Percentiles rank a stretch among this genome's conserved stretches.
phyloP scores from a whole-genome alignment of 2,113 vertebrate genomes.

The Psittacula cyanocephala region DNA sequence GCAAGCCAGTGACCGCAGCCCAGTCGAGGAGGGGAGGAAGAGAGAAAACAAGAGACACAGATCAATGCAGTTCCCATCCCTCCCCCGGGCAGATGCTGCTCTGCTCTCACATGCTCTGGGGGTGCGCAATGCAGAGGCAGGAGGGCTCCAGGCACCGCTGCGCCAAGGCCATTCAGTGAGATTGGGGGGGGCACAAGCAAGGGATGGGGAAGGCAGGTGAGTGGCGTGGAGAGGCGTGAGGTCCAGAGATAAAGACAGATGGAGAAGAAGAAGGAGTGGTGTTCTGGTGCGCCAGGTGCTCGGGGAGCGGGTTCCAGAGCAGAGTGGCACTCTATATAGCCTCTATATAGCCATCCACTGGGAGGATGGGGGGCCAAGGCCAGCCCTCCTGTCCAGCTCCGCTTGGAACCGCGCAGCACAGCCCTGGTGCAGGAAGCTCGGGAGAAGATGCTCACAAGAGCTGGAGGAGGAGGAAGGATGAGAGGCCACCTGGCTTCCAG shows the following conservation, averaged over 20 bases:
- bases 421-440: slow-evolving; percentile 75
- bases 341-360: slow-evolving; percentile 59
- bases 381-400: slow-evolving; percentile 55
- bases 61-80: slow-evolving; percentile 76
- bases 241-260: slow-evolving; percentile 43
- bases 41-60: slow-evolving; percentile 72
- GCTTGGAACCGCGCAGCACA: slow-evolving; percentile 68
- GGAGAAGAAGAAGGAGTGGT: slow-evolving; percentile 40
- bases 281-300: slow-evolving; percentile 39
- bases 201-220: slow-evolving; percentile 6
- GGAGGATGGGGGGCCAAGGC: slow-evolving; percentile 21
- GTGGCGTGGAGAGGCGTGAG: slow-evolving; percentile 57
- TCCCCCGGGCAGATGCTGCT: slow-evolving; percentile 53
- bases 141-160: neutral
- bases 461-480: slow-evolving; percentile 58
- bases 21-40: slow-evolving; percentile 49
- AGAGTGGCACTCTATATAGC: slow-evolving; percentile 69
- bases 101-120: slow-evolving; percentile 73
- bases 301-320: slow-evolving; percentile 65
- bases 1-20: slow-evolving; percentile 82
- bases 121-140: slow-evolving; percentile 61
- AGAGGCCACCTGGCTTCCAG: slow-evolving; percentile 75
- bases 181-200: slow-evolving; percentile 20
- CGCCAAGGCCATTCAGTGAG: slow-evolving; percentile 66
- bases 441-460: slow-evolving; percentile 65